Base-by-base conservation (phyloP, 1,140 invertebrate genomes). In the Planococcus citri region DNA sequence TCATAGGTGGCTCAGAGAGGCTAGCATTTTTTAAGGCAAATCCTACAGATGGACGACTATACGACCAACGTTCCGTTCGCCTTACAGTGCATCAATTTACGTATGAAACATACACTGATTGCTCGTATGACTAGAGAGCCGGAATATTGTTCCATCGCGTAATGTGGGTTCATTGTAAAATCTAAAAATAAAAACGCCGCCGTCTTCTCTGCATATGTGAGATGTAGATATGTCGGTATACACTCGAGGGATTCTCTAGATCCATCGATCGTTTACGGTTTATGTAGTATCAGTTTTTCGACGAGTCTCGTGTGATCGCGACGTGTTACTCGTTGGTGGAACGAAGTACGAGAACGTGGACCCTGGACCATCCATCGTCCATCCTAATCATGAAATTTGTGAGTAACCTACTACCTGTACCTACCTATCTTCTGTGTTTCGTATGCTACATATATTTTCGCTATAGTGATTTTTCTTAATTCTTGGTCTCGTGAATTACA, bases 141-240 rank as follows among this genome's bases (percentile, higher is more conserved):
- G 41, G 41, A 51, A 14, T 14, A 51, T 51, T 51, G n/a, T 51
- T 51, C 41, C 41, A 51, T 51, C n/a, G n/a, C 41, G n/a, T 51
- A 51, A 51, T 51, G 41, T 51, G 41, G 41, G 41, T 51, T 51
- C 41, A 51, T 51, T 51, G 41, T 51, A n/a, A 20, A 51, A 51
- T 51, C 41, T 51, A 51, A 51, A 51, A 51, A 51, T 51, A 51
- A 51, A 51, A n/a, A n/a, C n/a, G n/a, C n/a, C 41, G 41, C 17
- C 10, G 41, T 51, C 41, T 20, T 51, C n/a, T n/a, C n/a, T 51
- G 41, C 41, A 51, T 51, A 51, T 17, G 10, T 17, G 3, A n/a
- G n/a, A n/a, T n/a, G n/a, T n/a, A n/a, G n/a, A n/a, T n/a, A n/a
- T n/a, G n/a, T n/a, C n/a, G n/a, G n/a, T n/a, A n/a, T n/a, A n/a